Conservation (phyloP, 2,113 vertebrate species). For the Indicator maculatus region DNA sequence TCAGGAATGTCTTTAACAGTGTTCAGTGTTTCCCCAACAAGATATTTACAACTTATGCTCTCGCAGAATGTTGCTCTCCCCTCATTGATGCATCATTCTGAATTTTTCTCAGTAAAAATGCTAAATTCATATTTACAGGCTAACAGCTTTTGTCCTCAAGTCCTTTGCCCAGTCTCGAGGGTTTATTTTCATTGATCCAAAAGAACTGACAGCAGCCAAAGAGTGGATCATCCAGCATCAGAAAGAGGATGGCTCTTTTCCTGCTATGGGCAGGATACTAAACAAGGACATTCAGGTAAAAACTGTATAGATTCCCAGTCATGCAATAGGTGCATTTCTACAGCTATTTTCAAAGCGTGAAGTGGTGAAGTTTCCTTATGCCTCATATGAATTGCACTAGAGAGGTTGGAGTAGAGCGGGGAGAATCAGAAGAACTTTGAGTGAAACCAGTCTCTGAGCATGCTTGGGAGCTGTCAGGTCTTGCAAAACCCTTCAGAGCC, state of each 20-base stretch:
- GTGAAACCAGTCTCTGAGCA: rapidly evolving
- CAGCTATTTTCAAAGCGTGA: not conserved
- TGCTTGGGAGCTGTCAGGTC: not conserved
- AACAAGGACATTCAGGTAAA: constrained; percentile 94
- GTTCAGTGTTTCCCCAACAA: not conserved
- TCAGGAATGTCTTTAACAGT: not conserved
- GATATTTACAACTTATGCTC: not conserved
- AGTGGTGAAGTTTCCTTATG: not conserved
- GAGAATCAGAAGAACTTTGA: not conserved
- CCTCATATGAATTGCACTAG: not conserved
- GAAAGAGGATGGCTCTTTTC: constrained; percentile 88
- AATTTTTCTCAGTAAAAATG: not conserved
- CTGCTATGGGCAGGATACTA: constrained; percentile 89
- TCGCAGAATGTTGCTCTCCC: not conserved
- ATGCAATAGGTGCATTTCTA: not conserved
- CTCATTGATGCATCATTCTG: not conserved
- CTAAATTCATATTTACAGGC: constrained; percentile 73
- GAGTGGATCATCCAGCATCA: constrained; percentile 91
- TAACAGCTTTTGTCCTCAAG: constrained; percentile 94
- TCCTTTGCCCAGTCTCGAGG: constrained; percentile 93
- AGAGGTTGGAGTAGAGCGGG: not conserved
- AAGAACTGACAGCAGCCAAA: constrained; percentile 86
- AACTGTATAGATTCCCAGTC: not conserved
- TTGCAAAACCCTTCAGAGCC: not conserved
- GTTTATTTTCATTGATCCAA: constrained; percentile 92